phyloP scores from a whole-genome alignment of 2,888 invertebrate species.

The Mesorhabditis sp. region DNA sequence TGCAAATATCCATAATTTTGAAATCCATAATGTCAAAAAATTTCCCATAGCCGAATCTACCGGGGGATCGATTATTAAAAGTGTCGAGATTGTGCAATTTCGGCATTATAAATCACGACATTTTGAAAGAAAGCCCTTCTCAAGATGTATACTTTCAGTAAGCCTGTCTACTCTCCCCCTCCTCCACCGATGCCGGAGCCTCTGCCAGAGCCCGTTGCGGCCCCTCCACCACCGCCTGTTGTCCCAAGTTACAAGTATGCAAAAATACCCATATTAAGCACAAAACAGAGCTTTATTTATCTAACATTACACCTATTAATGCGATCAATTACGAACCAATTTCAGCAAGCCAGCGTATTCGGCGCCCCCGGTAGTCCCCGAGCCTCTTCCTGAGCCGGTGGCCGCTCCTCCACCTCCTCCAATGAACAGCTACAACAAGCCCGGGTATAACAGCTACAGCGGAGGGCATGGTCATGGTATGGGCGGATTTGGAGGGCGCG shows the following conservation, averaged over 20 bases:
- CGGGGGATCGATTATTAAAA: too few relatives aligned
- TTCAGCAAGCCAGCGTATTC: slow-evolving; percentile 11
- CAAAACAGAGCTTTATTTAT: too few relatives aligned
- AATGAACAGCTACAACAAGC: slow-evolving; percentile 7
- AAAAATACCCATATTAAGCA: too few relatives aligned
- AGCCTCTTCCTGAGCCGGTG: slow-evolving; percentile 22
- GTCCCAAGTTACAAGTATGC: neutral
- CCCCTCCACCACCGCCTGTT: slow-evolving; percentile 22
- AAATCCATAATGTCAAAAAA: too few relatives aligned
- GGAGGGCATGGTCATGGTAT: neutral
- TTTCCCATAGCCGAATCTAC: too few relatives aligned
- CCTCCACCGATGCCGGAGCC: slow-evolving; percentile 24
- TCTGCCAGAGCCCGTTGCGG: slow-evolving; percentile 22
- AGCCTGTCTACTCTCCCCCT: slow-evolving; percentile 15
- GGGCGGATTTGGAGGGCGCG: neutral
- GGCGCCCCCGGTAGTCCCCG: slow-evolving; percentile 19
- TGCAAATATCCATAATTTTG: too few relatives aligned
- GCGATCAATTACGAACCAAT: too few relatives aligned
- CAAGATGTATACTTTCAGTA: neutral
- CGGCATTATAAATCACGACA: too few relatives aligned
- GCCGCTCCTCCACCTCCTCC: slow-evolving; percentile 24
- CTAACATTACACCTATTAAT: too few relatives aligned
- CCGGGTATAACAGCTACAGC: neutral
- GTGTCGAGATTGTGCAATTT: too few relatives aligned
- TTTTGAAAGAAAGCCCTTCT: too few relatives aligned